Percentiles rank a stretch among this genome's conserved stretches.
Evolutionary conservation across 2,113 vertebrate species (phyloP).

Genomic region (Procapra przewalskii): DNA sequence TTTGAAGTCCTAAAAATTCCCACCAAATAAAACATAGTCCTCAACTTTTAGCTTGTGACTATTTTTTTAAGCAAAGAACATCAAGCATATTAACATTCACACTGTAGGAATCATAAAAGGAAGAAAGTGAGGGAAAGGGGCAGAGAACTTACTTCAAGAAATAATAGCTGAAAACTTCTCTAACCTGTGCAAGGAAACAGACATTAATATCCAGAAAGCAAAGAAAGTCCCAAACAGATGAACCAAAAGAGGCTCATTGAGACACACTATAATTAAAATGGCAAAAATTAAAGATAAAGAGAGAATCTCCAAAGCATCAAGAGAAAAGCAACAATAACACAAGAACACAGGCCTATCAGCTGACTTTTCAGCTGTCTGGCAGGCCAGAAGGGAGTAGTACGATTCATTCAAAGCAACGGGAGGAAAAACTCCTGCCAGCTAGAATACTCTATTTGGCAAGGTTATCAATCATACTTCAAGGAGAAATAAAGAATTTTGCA

Average conservation of each 20-base stretch:
- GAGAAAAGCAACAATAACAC: not conserved
- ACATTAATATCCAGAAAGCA: not conserved
- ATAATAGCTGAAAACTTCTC: not conserved
- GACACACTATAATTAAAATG: not conserved
- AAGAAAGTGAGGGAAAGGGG: not conserved
- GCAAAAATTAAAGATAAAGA: not conserved
- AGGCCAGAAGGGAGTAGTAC: not conserved
- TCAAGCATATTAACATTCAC: not conserved
- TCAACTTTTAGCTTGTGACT: not conserved
- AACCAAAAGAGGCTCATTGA: not conserved
- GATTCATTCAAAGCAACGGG: not conserved
- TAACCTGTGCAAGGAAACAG: not conserved
- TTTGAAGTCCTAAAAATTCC: not conserved
- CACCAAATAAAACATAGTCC: not conserved
- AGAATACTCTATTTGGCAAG: not conserved
- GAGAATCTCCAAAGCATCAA: not conserved
- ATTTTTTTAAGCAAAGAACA: not conserved
- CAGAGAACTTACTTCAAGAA: not conserved
- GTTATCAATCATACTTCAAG: not conserved
- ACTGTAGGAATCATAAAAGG: not conserved
- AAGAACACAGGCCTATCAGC: not conserved
- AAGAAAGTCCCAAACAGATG: not conserved
- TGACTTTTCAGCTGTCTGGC: not conserved
- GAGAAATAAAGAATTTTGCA: not conserved
- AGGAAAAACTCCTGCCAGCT: not conserved